Evolutionary conservation across 2,797 vertebrate genomes (phyloP).

Genomic region (Phalanger gymnotis): DNA sequence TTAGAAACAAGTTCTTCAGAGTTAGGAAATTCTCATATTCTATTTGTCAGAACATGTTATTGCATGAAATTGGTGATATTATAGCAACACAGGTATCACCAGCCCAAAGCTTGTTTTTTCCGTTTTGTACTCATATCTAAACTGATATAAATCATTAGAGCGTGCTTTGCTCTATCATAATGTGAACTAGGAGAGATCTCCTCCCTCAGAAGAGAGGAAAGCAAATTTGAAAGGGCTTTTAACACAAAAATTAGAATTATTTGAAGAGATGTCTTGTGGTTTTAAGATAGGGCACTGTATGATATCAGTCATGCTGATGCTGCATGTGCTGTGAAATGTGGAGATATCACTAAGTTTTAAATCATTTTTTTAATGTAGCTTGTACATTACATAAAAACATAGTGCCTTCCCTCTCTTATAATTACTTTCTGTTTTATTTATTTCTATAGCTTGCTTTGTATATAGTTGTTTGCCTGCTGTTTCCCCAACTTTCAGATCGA

Average conservation of each 20-base stretch:
- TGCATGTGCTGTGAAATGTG: neutral
- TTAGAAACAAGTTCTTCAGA: conserved; percentile 39
- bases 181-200: neutral
- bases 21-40: conserved; percentile 65
- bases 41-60: conserved; percentile 61
- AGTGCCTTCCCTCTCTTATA: neutral
- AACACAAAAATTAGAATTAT: conserved; percentile 5
- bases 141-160: conserved; percentile 29
- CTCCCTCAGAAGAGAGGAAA: neutral
- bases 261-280: conserved; percentile 15
- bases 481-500: conserved; percentile 6
- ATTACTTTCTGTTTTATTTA: neutral
- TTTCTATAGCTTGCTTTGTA: neutral
- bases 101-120: conserved; percentile 35
- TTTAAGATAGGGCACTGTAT: conserved; percentile 18
- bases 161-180: conserved; percentile 13
- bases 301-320: conserved; percentile 7
- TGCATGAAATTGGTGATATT: neutral
- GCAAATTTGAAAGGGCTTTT: neutral
- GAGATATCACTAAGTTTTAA: neutral
- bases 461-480: neutral
- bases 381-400: neutral
- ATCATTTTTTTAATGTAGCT: neutral
- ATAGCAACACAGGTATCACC: conserved; percentile 14
- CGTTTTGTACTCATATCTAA: conserved; percentile 23